phyloP scores from a whole-genome alignment of 2,113 vertebrate species.

The Agapornis roseicollis region DNA sequence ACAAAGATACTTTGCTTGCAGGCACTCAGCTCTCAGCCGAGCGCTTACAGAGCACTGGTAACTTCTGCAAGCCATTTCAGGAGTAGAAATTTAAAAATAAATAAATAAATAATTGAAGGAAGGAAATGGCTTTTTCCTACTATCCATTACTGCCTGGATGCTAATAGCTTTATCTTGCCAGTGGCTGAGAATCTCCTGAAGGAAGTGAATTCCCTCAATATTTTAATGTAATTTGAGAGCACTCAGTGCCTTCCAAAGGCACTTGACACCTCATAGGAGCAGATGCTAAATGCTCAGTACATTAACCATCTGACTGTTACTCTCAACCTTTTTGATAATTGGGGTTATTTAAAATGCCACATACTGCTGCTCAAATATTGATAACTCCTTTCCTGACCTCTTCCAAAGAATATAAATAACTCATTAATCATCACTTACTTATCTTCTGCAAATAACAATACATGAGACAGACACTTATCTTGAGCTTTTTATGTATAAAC shows the following conservation, averaged over 20 bases:
- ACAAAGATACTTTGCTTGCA: not conserved
- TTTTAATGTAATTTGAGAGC: slow-evolving; percentile 52
- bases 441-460: slow-evolving; percentile 20
- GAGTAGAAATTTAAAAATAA: not conserved
- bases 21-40: not conserved
- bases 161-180: slow-evolving; percentile 36
- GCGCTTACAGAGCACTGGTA: not conserved
- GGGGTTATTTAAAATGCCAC: slow-evolving; percentile 14
- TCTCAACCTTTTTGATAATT: slow-evolving; percentile 11
- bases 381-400: slow-evolving; percentile 26
- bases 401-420: slow-evolving; percentile 39
- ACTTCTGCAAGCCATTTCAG: not conserved
- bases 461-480: not conserved
- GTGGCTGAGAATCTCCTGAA: slow-evolving; percentile 8
- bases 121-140: slow-evolving; percentile 38
- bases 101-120: not conserved
- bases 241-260: slow-evolving; percentile 35
- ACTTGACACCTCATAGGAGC: slow-evolving; percentile 36
- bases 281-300: slow-evolving; percentile 47
- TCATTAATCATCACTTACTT: not conserved
- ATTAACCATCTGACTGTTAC: slow-evolving; percentile 33
- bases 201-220: slow-evolving; percentile 36
- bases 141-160: slow-evolving; percentile 34
- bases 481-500: slow-evolving; percentile 8
- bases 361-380: slow-evolving; percentile 5